Evolutionary conservation across 1,140 invertebrate species (phyloP), one percentile per base, ranked within the genome.

Genomic region (Antheraea pernyi): DNA sequence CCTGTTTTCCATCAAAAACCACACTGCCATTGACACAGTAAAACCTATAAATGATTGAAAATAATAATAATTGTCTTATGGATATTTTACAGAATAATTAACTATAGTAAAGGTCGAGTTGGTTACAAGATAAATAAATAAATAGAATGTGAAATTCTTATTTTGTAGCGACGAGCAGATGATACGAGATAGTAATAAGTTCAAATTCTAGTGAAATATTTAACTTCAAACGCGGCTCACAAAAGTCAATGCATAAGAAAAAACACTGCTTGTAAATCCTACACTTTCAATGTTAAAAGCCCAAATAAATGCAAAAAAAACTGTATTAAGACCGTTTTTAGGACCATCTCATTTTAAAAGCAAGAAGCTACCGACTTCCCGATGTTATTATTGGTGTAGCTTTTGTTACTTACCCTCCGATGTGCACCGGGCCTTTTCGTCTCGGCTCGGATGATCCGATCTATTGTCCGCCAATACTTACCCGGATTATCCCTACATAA

Each of bases 301-400:
- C 63, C 75, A 71, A 71, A 72, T 67, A 69, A 59, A 71, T 71
- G 63, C 66, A 72, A 70, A 74, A 79, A 79, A 85, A 76, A 74
- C 65, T 53, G 69, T 71, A 77, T 80, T 85, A 74, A 16, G 48
- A 73, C 63, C 53, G 73, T 68, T 82, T 87, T 87, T 85, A 82
- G 71, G 78, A 69, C 62, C 65, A 78, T 80, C 67, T 69, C 81
- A 86, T 82, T 82, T 74, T 76, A 73, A 90, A 88, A 83, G 88
- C 85, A 84, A 88, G 87, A 88, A 89, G 86, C 87, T 88, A 88
- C 86, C 87, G 86, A 89, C 88, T 89, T 91, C 83, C 73, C 83
- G 82, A 89, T 87, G 80, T 84, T 87, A 88, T 87, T 91, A 85
- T 91, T 81, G 81, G 67, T 76, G 67, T 77, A 74, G 72, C 79